Percentiles rank a stretch among this genome's conserved stretches.
phyloP scores from a whole-genome alignment of 92 coral and sea anemone genomes.

The Porites evermanni region DNA sequence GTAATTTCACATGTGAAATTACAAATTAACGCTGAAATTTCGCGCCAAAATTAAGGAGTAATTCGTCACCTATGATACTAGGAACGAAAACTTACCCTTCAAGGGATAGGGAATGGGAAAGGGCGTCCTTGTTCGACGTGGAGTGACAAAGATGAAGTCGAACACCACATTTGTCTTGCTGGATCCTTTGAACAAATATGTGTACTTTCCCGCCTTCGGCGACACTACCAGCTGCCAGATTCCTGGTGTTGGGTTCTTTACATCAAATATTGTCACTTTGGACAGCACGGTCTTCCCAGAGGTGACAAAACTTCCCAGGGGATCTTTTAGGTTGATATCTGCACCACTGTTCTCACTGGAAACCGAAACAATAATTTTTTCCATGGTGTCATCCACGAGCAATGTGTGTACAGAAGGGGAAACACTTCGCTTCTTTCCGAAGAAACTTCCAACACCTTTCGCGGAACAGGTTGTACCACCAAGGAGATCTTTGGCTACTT shows the following conservation, averaged over 20 bases:
- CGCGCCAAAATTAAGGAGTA: too few relatives aligned
- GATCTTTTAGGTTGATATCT: constrained; percentile 54
- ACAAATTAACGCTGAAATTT: too few relatives aligned
- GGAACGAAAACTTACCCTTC: constrained; percentile 55
- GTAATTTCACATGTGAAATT: too few relatives aligned
- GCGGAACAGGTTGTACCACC: constrained; percentile 32
- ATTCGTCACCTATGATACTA: too few relatives aligned
- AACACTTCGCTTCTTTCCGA: constrained; percentile 25
- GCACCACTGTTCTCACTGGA: constrained; percentile 45
- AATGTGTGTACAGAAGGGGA: background rate
- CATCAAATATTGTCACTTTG: constrained; percentile 63
- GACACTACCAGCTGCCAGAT: constrained; percentile 64
- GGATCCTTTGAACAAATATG: constrained; percentile 67
- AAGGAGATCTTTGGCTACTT: constrained; percentile 23
- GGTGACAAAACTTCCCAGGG: constrained; percentile 40
- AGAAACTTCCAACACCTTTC: constrained; percentile 17
- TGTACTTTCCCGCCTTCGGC: constrained; percentile 71
- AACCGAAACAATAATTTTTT: constrained; percentile 62
- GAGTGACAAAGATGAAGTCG: constrained; percentile 68
- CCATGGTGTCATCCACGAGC: constrained; percentile 74
- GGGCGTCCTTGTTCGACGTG: constrained; percentile 42
- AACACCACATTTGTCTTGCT: constrained; percentile 79
- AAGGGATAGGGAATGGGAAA: constrained; percentile 81
- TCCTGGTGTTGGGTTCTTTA: constrained; percentile 66
- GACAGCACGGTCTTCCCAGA: constrained; percentile 38